Base-by-base conservation (phyloP, 1,140 invertebrate species). In the Bombus terrestris region DNA sequence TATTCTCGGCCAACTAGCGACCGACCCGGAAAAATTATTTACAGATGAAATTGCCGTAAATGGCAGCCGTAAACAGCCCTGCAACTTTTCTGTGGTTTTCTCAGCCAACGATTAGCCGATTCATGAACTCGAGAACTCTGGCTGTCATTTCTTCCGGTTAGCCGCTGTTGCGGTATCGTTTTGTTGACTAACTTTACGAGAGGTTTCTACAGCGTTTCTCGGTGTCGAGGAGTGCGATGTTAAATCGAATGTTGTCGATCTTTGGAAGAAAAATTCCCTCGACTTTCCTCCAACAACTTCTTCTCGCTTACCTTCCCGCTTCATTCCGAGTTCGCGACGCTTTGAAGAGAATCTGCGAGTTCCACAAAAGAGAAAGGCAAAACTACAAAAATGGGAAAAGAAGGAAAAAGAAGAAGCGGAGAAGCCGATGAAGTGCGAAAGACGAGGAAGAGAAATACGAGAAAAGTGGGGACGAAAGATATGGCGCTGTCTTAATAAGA, bases 21-120 rank as follows among this genome's bases (percentile, higher is more conserved):
- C 8, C 66, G 43, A 22, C 25, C 35, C 10, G 12, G 66, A 57
- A 41, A 39, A 57, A 81, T 80, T 80, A 69, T 53, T 72, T 69
- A 69, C 79, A 35, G 28, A 57, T 22, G 43, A 39, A 57, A 81
- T 41, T 57, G 79, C 25, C 47, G 66, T 57, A 72, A 71, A 47
- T 32, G 47, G 22, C 39, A 28, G 28, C 25, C 13, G 37, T 18
- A 25, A 39, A 59, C 53, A 32, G 37, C 35, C n/a, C 8, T 28
- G 10, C 5, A 41, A 43, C 39, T 43, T 78, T 25, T n/a, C 59
- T 12, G 2, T 53, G 47, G 47, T 6, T 53, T n/a, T 25, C 15
- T 25, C 37, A 18, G 57, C n/a, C 2, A 68, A 81, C 35, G 39
- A 72, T 59, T 59, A 81, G 8, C 10, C 35, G 73, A 76, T 39